Conservation (phyloP, 1,140 invertebrate genomes). For the Tachypleus tridentatus region DNA sequence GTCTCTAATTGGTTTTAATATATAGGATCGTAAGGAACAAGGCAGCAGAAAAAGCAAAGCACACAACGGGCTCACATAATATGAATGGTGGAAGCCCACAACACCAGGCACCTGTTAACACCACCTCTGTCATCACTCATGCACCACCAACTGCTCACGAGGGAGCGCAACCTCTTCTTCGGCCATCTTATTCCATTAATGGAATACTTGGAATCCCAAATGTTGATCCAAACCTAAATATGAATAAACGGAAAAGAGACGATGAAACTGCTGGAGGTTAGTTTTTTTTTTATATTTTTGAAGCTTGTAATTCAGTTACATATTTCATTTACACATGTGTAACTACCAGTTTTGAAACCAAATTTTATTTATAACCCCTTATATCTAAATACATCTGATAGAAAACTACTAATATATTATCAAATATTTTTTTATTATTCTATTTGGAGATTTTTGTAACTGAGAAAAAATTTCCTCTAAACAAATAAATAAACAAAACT, state of each 20-base stretch:
- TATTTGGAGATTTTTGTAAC: too few species aligned
- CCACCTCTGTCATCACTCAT: conserved; percentile 30
- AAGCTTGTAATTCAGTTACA: too few species aligned
- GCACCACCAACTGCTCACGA: conserved; percentile 49
- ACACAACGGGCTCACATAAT: neutral
- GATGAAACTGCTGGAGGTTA: conserved; percentile 29
- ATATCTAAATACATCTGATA: too few species aligned
- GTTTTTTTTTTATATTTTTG: too few species aligned
- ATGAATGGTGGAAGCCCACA: conserved; percentile 14
- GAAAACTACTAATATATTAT: too few species aligned
- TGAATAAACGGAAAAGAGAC: conserved; percentile 51
- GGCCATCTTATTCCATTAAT: conserved; percentile 77
- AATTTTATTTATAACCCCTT: too few species aligned
- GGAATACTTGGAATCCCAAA: conserved; percentile 79
- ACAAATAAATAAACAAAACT: too few species aligned
- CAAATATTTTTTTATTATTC: too few species aligned
- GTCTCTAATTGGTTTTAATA: conserved; percentile 21
- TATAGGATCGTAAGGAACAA: conserved; percentile 89
- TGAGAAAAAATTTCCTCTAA: too few species aligned
- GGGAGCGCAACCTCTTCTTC: conserved; percentile 35
- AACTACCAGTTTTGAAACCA: too few species aligned
- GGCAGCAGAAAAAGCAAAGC: conserved; percentile 85
- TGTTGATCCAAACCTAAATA: conserved; percentile 54
- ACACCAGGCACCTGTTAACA: conserved; percentile 11
- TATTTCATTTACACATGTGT: too few species aligned